Percentiles rank a stretch among this genome's conserved stretches.
These are phyloP conservation scores for Palloptera scutellata DNA, from an alignment of 2,888 invertebrate species.

Conservation along the genomic window DNA sequence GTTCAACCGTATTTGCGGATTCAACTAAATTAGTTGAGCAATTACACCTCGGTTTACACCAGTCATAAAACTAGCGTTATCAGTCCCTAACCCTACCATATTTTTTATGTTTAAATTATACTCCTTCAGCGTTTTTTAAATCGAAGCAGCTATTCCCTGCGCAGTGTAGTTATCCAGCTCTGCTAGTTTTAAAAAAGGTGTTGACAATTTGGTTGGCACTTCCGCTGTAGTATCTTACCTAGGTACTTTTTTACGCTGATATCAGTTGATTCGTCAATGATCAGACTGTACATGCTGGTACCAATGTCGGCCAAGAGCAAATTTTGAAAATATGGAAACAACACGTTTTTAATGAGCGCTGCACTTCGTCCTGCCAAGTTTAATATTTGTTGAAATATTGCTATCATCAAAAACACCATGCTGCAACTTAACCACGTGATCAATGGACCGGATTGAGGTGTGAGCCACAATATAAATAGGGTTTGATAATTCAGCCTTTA, in stretches of 20 bases:
- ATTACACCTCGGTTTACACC: slow-evolving; percentile 29
- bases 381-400: slow-evolving; percentile 17
- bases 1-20: slow-evolving; percentile 19
- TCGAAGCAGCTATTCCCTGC: slow-evolving; percentile 16
- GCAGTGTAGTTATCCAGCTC: slow-evolving; percentile 22
- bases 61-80: slow-evolving; percentile 31
- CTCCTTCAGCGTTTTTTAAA: slow-evolving; percentile 19
- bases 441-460: slow-evolving; percentile 19
- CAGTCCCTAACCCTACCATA: slow-evolving; percentile 30
- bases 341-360: slow-evolving; percentile 18
- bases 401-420: slow-evolving; percentile 17
- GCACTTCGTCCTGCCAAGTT: slow-evolving; percentile 23
- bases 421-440: slow-evolving; percentile 21
- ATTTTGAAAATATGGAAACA: slow-evolving; percentile 17
- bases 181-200: slow-evolving; percentile 25
- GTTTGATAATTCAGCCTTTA: slow-evolving; percentile 17
- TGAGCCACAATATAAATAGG: slow-evolving; percentile 23
- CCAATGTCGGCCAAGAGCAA: slow-evolving; percentile 6
- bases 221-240: slow-evolving; percentile 31
- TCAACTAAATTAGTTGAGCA: slow-evolving; percentile 13
- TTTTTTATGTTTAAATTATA: slow-evolving; percentile 25
- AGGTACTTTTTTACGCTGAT: slow-evolving; percentile 30
- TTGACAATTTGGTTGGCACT: slow-evolving; percentile 27
- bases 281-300: slow-evolving; percentile 10
- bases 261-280: slow-evolving; percentile 31